These are phyloP conservation scores for Pao palembangensis DNA, from an alignment of 2,113 vertebrate species.

Conservation along the genomic window DNA sequence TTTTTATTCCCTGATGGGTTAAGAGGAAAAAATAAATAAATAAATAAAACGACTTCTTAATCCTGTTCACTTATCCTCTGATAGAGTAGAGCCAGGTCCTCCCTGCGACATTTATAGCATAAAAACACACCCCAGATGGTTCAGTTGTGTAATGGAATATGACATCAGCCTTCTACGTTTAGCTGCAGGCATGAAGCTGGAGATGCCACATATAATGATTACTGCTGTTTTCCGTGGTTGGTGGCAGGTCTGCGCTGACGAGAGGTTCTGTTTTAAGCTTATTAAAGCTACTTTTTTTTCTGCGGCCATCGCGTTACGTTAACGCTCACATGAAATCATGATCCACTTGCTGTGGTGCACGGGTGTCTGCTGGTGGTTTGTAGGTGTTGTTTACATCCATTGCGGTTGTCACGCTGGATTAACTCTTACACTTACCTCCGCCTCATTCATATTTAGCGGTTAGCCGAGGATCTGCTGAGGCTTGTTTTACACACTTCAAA, in stretches of 20 bases:
- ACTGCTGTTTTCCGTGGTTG: slow-evolving; percentile 42
- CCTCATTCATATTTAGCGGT: no score
- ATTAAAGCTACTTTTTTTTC: slow-evolving; percentile 43
- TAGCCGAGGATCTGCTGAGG: no score
- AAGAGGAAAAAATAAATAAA: not conserved
- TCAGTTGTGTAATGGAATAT: slow-evolving; percentile 41
- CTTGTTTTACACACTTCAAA: no score
- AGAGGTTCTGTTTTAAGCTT: slow-evolving; percentile 47
- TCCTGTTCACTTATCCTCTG: slow-evolving; percentile 17
- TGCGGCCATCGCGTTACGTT: slow-evolving; percentile 23
- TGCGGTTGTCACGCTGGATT: not conserved
- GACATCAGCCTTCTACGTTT: slow-evolving; percentile 43
- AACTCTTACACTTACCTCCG: no score
- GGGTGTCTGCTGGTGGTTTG: not conserved
- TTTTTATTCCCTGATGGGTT: not conserved
- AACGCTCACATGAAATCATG: not conserved
- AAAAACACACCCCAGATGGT: slow-evolving; percentile 44
- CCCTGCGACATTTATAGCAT: slow-evolving; percentile 29
- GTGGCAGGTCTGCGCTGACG: slow-evolving; percentile 51
- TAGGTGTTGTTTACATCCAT: not conserved
- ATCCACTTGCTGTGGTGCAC: not conserved
- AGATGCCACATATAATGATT: slow-evolving; percentile 63
- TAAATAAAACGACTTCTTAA: not conserved
- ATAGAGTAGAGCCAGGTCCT: slow-evolving; percentile 9
- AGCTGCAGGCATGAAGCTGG: slow-evolving; percentile 48